Base-by-base conservation (phyloP, 2,797 vertebrate genomes). In the Mormyrops attenuatus region DNA sequence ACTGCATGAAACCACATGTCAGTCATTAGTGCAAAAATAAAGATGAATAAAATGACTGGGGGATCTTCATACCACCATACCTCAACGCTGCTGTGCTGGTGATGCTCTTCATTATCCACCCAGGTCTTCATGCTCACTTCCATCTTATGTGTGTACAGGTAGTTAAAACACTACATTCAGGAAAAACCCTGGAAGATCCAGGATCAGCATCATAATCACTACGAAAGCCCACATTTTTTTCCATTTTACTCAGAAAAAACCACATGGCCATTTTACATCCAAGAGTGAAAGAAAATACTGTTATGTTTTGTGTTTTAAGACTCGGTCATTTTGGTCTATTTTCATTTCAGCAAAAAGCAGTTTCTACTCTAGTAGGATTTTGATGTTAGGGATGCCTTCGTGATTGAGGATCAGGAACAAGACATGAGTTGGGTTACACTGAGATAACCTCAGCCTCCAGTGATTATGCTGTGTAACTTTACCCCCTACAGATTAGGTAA, bases 81-180 rank as follows among this genome's bases (percentile, higher is more conserved):
- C 98, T 99, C 99, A 94, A 99, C 99, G 88, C 98, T 0, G 98
- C 98, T 94, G 99, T 99, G 89, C 98, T 98, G 0, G 98, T 99
- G 93, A 99, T 97, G 91, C 99, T 99, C 4, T 80, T 99, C 98
- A 9, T 98, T 97, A 22, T 99, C 98, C 90, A 99, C 98, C 98
- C 98, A 99, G 89, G 97, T 99, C 96, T 99, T 99, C 93, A 99
- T 99, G 93, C 99, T 98, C 89, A 98, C 99, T 5, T 98, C 98
- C 98, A 99, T 99, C 95, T 99, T 99, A 93, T 99, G 99, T 0
- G 98, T 98, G 92, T 99, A 99, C 91, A 99, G 95, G 92, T 99
- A 99, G 94, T 99, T 99, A 93, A 99, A 99, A 94, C 99, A 99
- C 98, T 99, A 94, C 17, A 92, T 93, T 0, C 92, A 94, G 90